phyloP scores from a whole-genome alignment of 2,797 vertebrate genomes.

The Xyrichtys novacula region DNA sequence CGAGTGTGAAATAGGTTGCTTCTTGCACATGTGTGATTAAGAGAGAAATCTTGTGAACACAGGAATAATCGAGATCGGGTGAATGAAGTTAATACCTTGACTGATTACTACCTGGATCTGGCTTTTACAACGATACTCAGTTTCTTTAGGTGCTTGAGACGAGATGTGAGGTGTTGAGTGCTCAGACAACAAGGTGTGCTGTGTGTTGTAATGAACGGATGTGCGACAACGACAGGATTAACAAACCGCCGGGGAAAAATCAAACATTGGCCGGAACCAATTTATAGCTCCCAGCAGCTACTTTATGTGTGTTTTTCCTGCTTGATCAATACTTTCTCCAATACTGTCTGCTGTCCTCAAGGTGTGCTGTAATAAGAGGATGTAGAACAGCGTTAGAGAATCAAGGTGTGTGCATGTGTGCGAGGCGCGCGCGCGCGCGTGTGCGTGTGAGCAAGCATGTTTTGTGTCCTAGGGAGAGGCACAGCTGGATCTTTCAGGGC shows the following conservation, averaged over 20 bases:
- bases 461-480: slow-evolving; percentile 59
- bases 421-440: too few species aligned
- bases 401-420: slow-evolving; percentile 28
- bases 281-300: slow-evolving; percentile 57
- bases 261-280: slow-evolving; percentile 36
- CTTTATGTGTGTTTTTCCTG: slow-evolving; percentile 56
- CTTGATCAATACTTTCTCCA: slow-evolving; percentile 63
- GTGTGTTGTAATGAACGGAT: slow-evolving; percentile 34
- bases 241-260: slow-evolving; percentile 50
- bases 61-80: slow-evolving; percentile 1
- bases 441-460: too few species aligned
- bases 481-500: slow-evolving; percentile 75
- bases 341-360: slow-evolving; percentile 54
- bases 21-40: not conserved
- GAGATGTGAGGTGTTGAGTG: slow-evolving; percentile 15
- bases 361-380: slow-evolving; percentile 48
- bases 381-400: slow-evolving; percentile 33
- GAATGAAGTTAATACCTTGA: not conserved
- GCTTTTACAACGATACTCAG: not conserved
- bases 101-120: not conserved
- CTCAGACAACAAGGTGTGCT: slow-evolving; percentile 16
- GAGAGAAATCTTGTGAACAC: not conserved
- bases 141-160: slow-evolving; percentile 1
- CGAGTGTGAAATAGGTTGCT: not conserved
- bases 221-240: slow-evolving; percentile 40